A percentile compares a stretch with the other conserved stretches of the same genome.
Evolutionary conservation across 2,113 vertebrate genomes (phyloP).

Genomic region (Microcebus ravelobensis): DNA sequence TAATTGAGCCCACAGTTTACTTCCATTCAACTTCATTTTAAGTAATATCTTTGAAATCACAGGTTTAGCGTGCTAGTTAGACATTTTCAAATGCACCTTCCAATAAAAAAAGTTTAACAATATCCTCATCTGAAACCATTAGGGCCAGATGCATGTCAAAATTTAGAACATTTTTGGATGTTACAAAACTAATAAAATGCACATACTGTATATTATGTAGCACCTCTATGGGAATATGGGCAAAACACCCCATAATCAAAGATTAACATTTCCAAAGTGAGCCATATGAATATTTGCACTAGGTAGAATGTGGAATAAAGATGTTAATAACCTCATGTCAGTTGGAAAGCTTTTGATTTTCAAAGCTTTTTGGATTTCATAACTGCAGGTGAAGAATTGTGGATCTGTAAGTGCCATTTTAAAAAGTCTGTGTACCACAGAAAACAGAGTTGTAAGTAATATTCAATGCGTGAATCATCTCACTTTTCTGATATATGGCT

Average conservation of each 20-base stretch:
- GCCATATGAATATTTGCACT: neutral
- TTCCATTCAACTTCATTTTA: constrained; percentile 7
- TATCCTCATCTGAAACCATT: neutral
- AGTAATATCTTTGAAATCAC: neutral
- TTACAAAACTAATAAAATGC: neutral
- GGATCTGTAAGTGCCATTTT: neutral
- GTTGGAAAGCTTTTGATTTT: neutral
- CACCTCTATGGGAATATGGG: neutral
- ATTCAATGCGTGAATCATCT: neutral
- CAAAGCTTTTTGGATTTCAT: constrained; percentile 19
- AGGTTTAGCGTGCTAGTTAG: neutral
- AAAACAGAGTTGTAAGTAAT: neutral
- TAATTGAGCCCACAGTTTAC: neutral
- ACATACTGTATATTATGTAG: neutral
- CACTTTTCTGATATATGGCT: neutral
- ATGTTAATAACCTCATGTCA: neutral
- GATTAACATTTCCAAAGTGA: neutral
- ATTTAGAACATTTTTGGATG: neutral
- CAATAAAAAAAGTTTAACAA: neutral
- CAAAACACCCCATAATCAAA: neutral
- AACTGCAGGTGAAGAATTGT: neutral
- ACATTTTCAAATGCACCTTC: neutral
- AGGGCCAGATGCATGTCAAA: neutral
- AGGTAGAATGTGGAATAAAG: neutral
- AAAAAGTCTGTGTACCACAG: neutral